Conservation (phyloP, 2,113 vertebrate genomes). For the Mola mola region DNA sequence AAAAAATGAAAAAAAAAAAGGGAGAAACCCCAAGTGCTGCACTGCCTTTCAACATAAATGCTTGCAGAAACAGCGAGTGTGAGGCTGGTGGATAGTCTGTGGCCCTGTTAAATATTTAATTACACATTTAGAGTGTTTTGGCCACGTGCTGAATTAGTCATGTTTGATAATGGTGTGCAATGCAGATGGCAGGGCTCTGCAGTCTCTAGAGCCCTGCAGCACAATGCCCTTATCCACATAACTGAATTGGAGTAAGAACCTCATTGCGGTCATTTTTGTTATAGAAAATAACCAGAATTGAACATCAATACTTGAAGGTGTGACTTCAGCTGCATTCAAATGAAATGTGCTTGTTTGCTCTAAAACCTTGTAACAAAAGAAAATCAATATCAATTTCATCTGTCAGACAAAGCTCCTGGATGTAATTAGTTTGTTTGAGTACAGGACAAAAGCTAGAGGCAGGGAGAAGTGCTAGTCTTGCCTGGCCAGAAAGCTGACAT, state of each 20-base stretch:
- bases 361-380: slow-evolving; percentile 30
- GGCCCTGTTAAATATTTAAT: slow-evolving; percentile 68
- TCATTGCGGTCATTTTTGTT: background rate
- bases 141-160: slow-evolving; percentile 76
- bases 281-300: slow-evolving; percentile 6
- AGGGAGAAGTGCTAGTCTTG: too few species aligned
- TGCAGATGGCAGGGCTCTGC: slow-evolving; percentile 53
- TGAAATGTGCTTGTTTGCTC: slow-evolving; percentile 27
- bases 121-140: slow-evolving; percentile 68
- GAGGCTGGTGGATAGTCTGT: slow-evolving; percentile 31
- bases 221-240: slow-evolving; percentile 31
- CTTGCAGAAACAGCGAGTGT: slow-evolving; percentile 19
- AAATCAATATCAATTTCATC: slow-evolving; percentile 54
- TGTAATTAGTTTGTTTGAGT: too few species aligned
- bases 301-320: background rate
- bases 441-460: too few species aligned
- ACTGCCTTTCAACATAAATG: slow-evolving; percentile 21
- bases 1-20: background rate
- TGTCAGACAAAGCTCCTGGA: too few species aligned
- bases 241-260: slow-evolving; percentile 7
- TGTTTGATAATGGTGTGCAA: slow-evolving; percentile 69
- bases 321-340: slow-evolving; percentile 11
- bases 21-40: background rate
- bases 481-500: too few species aligned
- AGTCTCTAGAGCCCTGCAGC: slow-evolving; percentile 38